Evolutionary conservation across 2,797 vertebrate genomes (phyloP), one percentile per base, ranked within the genome.

Genomic region (Aphelocoma californica): DNA sequence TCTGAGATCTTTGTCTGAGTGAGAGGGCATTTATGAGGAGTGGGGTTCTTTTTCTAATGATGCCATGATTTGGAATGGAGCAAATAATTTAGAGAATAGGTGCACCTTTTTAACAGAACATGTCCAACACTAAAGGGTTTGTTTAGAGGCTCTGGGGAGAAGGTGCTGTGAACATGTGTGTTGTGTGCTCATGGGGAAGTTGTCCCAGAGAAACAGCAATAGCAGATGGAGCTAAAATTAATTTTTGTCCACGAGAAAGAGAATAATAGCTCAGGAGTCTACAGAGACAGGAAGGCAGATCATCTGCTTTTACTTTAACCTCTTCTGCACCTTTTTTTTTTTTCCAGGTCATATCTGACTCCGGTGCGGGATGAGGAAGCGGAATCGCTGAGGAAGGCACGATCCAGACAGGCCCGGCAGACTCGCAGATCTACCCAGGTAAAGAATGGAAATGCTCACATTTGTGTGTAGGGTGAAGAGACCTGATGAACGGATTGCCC

Each of bases 341-440:
- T 48, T 10, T 4, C 48, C 74, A 98, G 98, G 95, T 98, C 98
- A 0, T 98, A 98, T 95, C 97, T 99, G 97, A 98, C 98, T 32
- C 99, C 99, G 0, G 98, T 98, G 65, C 97, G 99, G 61, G 99
- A 99, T 95, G 99, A 99, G 81, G 99, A 99, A 79, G 99, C 99
- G 0, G 99, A 99, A 78, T 99, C 99, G 17, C 98, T 99, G 97
- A 98, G 99, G 95, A 99, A 98, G 97, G 99, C 99, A 0, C 98
- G 98, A 50, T 99, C 99, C 75, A 98, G 99, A 86, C 99, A 99
- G 88, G 99, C 99, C 73, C 97, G 99, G 65, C 99, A 99, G 97
- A 99, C 99, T 6, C 98, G 99, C 75, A 98, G 99, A 97, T 99
- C 99, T 34, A 99, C 99, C 21, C 99, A 99, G 98, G 99, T 99